A percentile compares a stretch with the other conserved stretches of the same genome.
These are phyloP conservation scores for Drosophila repleta DNA, from an alignment of 1,140 invertebrate species.

Conservation along the genomic window DNA sequence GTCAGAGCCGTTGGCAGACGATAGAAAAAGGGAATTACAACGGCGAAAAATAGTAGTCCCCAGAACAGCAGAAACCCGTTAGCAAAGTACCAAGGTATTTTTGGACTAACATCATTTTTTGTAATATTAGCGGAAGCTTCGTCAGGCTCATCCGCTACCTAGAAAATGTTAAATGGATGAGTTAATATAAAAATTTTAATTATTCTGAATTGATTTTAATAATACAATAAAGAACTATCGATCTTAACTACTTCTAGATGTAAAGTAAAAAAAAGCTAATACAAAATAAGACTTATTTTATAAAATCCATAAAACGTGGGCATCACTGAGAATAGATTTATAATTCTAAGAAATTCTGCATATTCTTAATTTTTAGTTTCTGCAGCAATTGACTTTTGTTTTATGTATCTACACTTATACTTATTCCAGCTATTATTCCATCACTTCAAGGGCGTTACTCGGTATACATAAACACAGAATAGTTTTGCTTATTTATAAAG, in stretches of 20 bases:
- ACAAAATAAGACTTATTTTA: too few species aligned
- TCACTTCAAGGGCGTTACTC: neutral
- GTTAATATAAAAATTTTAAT: too few species aligned
- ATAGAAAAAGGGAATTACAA: slow-evolving; percentile 64
- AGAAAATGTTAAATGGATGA: neutral
- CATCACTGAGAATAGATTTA: too few species aligned
- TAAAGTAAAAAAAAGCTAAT: too few species aligned
- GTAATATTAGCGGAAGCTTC: neutral
- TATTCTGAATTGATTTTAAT: neutral
- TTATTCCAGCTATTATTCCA: neutral
- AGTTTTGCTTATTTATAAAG: neutral
- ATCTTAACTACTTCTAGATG: too few species aligned
- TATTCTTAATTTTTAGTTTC: too few species aligned
- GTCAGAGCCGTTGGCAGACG: slow-evolving; percentile 50
- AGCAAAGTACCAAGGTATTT: slow-evolving; percentile 47
- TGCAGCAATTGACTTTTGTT: too few species aligned
- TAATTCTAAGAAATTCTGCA: too few species aligned
- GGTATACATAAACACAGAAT: neutral
- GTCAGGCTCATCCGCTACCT: neutral
- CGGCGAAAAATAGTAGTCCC: slow-evolving; percentile 54
- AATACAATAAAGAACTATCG: too few species aligned
- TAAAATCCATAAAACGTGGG: too few species aligned
- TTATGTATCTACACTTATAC: too few species aligned
- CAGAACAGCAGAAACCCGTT: slow-evolving; percentile 58
- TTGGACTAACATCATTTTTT: neutral